A percentile compares a stretch with the other conserved stretches of the same genome.
Evolutionary conservation across 2,888 invertebrate genomes (phyloP).

Genomic region (Aporophyla lueneburgensis): DNA sequence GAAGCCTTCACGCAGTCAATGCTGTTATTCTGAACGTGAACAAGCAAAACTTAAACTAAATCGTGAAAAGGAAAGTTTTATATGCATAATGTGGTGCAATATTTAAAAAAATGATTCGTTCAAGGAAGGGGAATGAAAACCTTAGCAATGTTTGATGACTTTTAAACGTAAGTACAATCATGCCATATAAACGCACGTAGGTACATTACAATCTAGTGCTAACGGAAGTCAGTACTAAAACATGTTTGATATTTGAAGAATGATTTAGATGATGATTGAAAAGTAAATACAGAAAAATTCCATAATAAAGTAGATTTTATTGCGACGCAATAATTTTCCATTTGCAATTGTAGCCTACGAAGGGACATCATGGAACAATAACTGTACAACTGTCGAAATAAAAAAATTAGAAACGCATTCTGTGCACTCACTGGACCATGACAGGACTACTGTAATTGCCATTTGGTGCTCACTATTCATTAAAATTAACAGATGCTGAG

Average conservation of each 20-base stretch:
- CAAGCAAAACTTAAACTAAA: neutral
- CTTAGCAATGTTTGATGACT: conserved; percentile 13
- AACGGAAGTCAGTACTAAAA: conserved; percentile 42
- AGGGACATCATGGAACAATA: conserved; percentile 7
- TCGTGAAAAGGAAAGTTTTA: conserved; percentile 7
- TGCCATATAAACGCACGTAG: conserved; percentile 4
- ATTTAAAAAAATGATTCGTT: neutral
- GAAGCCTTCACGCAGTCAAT: neutral
- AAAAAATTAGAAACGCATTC: conserved; percentile 36
- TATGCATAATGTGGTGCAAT: neutral
- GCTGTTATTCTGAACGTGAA: conserved; percentile 19
- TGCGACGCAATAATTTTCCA: conserved; percentile 29
- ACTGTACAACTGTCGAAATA: conserved; percentile 32
- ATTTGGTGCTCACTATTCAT: conserved; percentile 26
- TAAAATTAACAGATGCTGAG: conserved; percentile 11
- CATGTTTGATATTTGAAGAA: conserved; percentile 47
- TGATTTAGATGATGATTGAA: conserved; percentile 41
- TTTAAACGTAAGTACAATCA: conserved; percentile 20
- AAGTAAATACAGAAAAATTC: conserved; percentile 37
- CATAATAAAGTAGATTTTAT: conserved; percentile 18
- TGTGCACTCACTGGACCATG: conserved; percentile 41
- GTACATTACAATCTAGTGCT: conserved; percentile 36
- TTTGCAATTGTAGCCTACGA: conserved; percentile 8
- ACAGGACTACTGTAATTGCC: conserved; percentile 37
- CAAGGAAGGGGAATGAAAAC: conserved; percentile 11